Evolutionary conservation across 2,888 invertebrate genomes (phyloP).

Genomic region (Tinea pellionella): DNA sequence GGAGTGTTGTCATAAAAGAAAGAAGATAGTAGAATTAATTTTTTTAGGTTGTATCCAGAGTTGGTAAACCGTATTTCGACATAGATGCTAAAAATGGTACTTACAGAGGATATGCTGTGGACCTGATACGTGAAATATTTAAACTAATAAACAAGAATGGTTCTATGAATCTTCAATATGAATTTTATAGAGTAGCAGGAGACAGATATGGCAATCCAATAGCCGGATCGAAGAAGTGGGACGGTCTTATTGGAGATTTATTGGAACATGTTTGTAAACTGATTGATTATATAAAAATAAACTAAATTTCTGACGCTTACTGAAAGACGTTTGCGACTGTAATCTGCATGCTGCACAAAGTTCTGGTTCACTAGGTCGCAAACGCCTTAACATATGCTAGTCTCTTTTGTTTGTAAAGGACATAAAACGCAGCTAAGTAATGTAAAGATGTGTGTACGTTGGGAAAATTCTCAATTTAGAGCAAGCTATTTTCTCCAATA

Average conservation of each 20-base stretch:
- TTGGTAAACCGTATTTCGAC: constrained; percentile 41
- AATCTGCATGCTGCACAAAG: neutral
- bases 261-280: constrained; percentile 74
- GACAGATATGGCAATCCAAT: constrained; percentile 75
- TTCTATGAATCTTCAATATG: constrained; percentile 39
- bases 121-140: constrained; percentile 82
- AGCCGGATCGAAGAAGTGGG: constrained; percentile 77
- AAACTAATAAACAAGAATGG: constrained; percentile 29
- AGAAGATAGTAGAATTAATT: neutral
- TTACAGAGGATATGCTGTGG: constrained; percentile 87
- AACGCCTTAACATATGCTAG: too few species aligned
- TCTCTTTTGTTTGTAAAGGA: too few species aligned
- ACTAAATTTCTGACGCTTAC: too few species aligned
- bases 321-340: too few species aligned
- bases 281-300: too few species aligned
- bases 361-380: too few species aligned
- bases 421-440: too few species aligned
- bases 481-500: too few species aligned
- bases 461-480: too few species aligned
- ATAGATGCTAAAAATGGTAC: constrained; percentile 32
- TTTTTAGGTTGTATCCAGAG: constrained; percentile 70
- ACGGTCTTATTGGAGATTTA: constrained; percentile 79
- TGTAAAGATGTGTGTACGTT: too few species aligned
- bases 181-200: constrained; percentile 74
- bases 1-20: too few species aligned